Conservation (phyloP, 2,113 vertebrate genomes). For the Gnathonemus echidnorhynchus region DNA sequence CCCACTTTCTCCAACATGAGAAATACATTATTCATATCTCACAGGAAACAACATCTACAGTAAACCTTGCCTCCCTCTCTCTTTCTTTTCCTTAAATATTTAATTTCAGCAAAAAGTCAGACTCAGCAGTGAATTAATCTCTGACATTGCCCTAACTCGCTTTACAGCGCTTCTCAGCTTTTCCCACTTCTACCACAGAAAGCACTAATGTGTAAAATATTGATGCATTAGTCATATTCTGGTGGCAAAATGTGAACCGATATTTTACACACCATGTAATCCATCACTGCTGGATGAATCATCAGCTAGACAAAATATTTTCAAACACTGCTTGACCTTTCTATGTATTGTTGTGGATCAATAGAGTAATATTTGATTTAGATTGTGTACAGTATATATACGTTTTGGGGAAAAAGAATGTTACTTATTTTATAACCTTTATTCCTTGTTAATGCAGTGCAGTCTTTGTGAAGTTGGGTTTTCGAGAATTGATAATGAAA, state of each 20-base stretch:
- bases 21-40: constrained; percentile 20
- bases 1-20: constrained; percentile 6
- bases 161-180: neutral
- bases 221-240: neutral
- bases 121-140: constrained; percentile 18
- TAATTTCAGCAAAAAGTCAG: constrained; percentile 12
- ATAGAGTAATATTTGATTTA: neutral
- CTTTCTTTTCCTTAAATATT: constrained; percentile 14
- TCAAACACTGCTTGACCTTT: neutral
- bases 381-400: neutral
- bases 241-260: neutral
- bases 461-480: neutral
- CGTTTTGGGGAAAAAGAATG: neutral
- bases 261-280: neutral
- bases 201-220: neutral
- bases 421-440: neutral
- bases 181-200: neutral
- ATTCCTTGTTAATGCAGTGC: neutral
- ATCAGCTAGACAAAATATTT: neutral
- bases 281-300: neutral
- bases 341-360: neutral
- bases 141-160: neutral
- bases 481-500: neutral
- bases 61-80: neutral
- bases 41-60: constrained; percentile 9